phyloP scores from a whole-genome alignment of 2,797 vertebrate species.

The Alca torda region DNA sequence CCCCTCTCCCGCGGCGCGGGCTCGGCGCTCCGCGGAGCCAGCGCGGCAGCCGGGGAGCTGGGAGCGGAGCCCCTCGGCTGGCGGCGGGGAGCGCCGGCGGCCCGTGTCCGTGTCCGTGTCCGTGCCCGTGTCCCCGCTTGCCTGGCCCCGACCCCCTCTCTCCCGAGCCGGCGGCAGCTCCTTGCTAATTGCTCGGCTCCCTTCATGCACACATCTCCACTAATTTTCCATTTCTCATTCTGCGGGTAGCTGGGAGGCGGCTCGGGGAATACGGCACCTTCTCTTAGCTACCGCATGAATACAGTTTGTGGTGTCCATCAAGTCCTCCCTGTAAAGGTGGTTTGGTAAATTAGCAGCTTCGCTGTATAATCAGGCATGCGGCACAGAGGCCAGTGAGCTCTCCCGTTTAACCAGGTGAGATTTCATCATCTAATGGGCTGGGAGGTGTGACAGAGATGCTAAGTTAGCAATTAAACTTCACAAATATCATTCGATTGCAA shows the following conservation, averaged over 20 bases:
- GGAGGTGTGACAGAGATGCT: constrained; percentile 81
- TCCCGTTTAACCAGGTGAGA: constrained; percentile 81
- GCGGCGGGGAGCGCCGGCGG: neutral
- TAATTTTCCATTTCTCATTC: constrained; percentile 99
- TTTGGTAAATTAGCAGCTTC: constrained; percentile 87
- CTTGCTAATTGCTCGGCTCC: constrained; percentile 90
- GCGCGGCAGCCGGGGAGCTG: neutral
- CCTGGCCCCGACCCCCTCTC: constrained; percentile 75
- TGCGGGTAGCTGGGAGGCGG: constrained; percentile 85
- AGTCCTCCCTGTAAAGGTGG: constrained; percentile 80
- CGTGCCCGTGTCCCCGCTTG: constrained; percentile 73
- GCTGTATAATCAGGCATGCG: constrained; percentile 89
- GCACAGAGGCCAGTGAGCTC: constrained; percentile 80
- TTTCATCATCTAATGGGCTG: constrained; percentile 82
- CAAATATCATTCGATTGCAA: constrained; percentile 79
- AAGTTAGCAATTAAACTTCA: constrained; percentile 84
- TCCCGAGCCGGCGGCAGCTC: constrained; percentile 73
- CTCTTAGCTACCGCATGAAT: constrained; percentile 85
- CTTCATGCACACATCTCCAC: constrained; percentile 94
- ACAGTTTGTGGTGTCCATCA: constrained; percentile 82
- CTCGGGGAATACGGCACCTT: constrained; percentile 86
- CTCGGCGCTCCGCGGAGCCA: neutral
- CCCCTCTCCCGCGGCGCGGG: neutral
- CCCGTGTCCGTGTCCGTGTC: constrained; percentile 64
- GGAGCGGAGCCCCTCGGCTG: neutral